phyloP scores from a whole-genome alignment of 1,140 invertebrate genomes.

The Aphaenogaster ashmeadi region DNA sequence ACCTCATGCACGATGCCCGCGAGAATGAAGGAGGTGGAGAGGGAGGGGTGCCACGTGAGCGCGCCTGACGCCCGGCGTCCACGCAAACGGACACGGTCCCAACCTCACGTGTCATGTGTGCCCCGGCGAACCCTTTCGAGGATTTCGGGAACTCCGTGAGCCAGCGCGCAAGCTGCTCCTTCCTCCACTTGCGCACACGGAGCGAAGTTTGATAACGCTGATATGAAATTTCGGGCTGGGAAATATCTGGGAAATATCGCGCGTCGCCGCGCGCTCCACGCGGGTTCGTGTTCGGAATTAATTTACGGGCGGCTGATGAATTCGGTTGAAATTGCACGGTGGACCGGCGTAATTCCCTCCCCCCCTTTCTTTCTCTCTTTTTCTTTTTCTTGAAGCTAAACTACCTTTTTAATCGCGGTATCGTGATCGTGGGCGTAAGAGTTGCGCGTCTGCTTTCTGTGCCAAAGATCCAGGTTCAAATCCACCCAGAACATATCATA shows the following conservation, averaged over 20 bases:
- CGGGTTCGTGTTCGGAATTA: conserved; percentile 27
- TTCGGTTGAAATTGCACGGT: conserved; percentile 19
- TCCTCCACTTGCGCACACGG: neutral
- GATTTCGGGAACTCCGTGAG: conserved; percentile 38
- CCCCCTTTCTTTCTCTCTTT: neutral
- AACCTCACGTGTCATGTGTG: conserved; percentile 68
- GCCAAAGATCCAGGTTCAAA: no score
- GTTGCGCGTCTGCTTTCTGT: no score
- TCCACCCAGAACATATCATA: no score
- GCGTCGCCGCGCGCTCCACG: neutral
- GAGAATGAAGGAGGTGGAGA: conserved; percentile 55
- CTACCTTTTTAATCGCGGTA: conserved; percentile 4
- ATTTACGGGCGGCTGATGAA: conserved; percentile 11
- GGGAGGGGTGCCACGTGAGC: conserved; percentile 77
- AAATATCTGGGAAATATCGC: conserved; percentile 7
- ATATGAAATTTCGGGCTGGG: conserved; percentile 11
- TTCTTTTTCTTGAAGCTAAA: neutral
- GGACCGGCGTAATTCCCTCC: conserved; percentile 28
- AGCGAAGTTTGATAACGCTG: conserved; percentile 17
- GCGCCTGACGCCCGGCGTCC: conserved; percentile 75
- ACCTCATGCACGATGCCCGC: conserved; percentile 56
- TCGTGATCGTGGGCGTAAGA: no score
- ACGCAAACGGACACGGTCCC: conserved; percentile 74
- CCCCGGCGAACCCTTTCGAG: conserved; percentile 37
- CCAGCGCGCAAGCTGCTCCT: neutral